Evolutionary conservation across 2,113 vertebrate species (phyloP), one percentile per base, ranked within the genome.

Genomic region (Herpailurus yagouaroundi): DNA sequence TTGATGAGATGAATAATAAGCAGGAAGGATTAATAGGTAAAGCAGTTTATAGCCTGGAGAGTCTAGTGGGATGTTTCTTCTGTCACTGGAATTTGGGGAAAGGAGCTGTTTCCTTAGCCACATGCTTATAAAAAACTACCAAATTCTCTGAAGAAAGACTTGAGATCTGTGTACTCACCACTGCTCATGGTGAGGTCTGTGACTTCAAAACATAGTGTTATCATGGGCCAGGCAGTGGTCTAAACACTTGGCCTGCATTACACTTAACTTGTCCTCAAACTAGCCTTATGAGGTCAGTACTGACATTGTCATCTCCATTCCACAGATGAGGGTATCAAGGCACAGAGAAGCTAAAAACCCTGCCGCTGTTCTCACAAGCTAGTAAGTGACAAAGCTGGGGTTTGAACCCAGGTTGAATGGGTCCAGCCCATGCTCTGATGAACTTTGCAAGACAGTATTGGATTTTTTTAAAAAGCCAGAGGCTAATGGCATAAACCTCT

Each of bases 41-140:
- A 92, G 10, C 15, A 45, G 18, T 57, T n/a, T 71, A 76, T 19
- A 88, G 36, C 25, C 64, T 81, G 36, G 66, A n/a, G 76, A 79
- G 31, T 84, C 48, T 55, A 23, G 29, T 14, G 45, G 52, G 25
- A 57, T 48, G 10, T 79, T 73, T 93, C 79, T 77, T 63, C 50
- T 93, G 13, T 71, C 23, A 48, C 86, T 86, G 71, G 36, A 64
- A 25, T 73, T 55, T 77, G 45, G 69, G 33, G 2, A 21, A 38
- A 77, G 81, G 84, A 96, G n/a, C 48, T 80, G 5, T 57, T 90
- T 94, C 71, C n/a, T 19, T 95, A 66, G 38, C 23, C 41, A 89
- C 11, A 8, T 74, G 25, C 41, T 97, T 77, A 21, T 48, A 55
- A 77, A 87, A 68, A 89, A 63, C 52, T 21, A 14, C 55, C 19